These are phyloP conservation scores for Ecliptopera silaceata DNA, from an alignment of 2,888 invertebrate species.

Conservation along the genomic window DNA sequence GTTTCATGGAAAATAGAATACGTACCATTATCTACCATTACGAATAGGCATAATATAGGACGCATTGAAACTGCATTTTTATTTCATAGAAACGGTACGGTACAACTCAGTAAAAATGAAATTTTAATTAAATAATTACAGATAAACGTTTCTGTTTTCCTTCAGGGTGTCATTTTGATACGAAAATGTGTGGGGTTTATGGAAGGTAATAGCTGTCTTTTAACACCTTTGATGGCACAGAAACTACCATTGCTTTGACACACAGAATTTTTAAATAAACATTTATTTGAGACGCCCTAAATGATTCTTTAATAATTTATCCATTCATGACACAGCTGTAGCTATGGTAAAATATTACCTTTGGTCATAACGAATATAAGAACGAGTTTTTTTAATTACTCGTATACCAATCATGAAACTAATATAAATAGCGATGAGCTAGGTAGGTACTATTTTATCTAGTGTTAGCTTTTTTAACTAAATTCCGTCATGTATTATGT, in stretches of 20 bases:
- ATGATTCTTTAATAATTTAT: not conserved
- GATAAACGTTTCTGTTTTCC: conserved; percentile 35
- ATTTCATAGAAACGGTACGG: conserved; percentile 35
- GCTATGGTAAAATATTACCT: not conserved
- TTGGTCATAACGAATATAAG: too few species aligned
- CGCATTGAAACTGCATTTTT: conserved; percentile 51
- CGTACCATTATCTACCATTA: conserved; percentile 65
- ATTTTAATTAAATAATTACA: conserved; percentile 43
- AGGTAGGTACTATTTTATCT: too few species aligned
- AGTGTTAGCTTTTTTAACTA: too few species aligned
- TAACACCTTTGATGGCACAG: conserved; percentile 23
- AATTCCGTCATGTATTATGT: too few species aligned
- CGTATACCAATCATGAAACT: too few species aligned
- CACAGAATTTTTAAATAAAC: conserved; percentile 6
- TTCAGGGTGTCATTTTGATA: conserved; percentile 27
- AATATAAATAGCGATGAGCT: too few species aligned
- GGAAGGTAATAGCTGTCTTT: conserved; percentile 26
- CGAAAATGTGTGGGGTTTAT: conserved; percentile 22
- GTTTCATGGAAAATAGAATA: conserved; percentile 69
- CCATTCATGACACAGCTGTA: not conserved
- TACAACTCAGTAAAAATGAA: conserved; percentile 35
- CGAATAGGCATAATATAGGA: conserved; percentile 39
- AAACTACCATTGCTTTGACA: conserved; percentile 13
- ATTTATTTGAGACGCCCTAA: too few species aligned
- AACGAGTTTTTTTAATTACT: too few species aligned